Base-by-base conservation (phyloP, 2,797 vertebrate genomes). In the Semotilus atromaculatus region DNA sequence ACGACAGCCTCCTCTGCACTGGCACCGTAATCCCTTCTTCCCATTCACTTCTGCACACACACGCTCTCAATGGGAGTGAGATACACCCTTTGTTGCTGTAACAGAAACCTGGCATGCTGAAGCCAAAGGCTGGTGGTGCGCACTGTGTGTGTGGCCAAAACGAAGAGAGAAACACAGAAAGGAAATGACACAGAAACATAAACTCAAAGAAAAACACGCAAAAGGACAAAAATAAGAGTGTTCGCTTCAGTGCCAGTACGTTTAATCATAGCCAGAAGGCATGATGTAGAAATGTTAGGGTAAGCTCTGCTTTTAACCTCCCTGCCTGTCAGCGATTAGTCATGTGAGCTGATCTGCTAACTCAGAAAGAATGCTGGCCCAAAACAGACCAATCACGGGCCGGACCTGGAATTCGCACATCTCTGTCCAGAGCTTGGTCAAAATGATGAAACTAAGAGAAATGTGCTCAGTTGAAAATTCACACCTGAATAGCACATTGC, bases 401-500 rank as follows among this genome's bases (percentile, higher is more conserved):
- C 3, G 64, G 58, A 40, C 71, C 58, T 68, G 72, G 40, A 75
- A 86, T 75, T 85, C 67, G 31, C 45, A 67, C 14, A 23, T 78
- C 78, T 86, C 82, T 75, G 77, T 60, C 78, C 82, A 66, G 31
- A 77, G 55, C 64, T 83, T n/a, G 43, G 75, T 83, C 58, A 62
- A 92, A 90, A 93, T 95, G 93, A 94, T 94, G 93, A 95, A 94
- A 95, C 90, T 77, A 87, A 90, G 90, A 87, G 93, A 94, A 95
- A 95, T 86, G 82, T n/a, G 82, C 77, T 60, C 45, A 71, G 40
- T 80, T 29, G 66, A 60, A 71, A n/a, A 72, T 26, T 74, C 55
- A 55, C 71, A 84, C 85, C 82, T 82, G 82, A 85, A 86, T 26
- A 31, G 45, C 67, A 86, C n/a, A 75, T 31, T 64, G 43, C 68